Evolutionary conservation across 2,888 invertebrate genomes (phyloP).

Genomic region (Disparrhopalites patrizii): DNA sequence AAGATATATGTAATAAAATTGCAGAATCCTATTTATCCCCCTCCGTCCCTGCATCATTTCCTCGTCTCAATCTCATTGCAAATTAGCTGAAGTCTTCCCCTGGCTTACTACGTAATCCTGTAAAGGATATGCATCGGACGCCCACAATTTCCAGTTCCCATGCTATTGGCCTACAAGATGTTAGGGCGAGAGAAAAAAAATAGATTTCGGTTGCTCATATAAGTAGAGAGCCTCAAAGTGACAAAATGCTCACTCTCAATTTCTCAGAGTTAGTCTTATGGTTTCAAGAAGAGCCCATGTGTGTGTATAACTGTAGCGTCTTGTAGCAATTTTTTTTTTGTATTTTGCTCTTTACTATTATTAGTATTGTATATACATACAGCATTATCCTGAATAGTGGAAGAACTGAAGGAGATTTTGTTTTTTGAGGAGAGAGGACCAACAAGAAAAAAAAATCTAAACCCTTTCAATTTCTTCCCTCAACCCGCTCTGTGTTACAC

Average conservation of each 20-base stretch:
- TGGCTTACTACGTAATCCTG: neutral
- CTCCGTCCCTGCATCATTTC: neutral
- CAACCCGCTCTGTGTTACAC: neutral
- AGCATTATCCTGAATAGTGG: no score
- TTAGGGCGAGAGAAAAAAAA: constrained; percentile 30
- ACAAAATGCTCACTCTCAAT: constrained; percentile 28
- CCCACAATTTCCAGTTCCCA: constrained; percentile 14
- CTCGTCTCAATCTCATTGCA: constrained; percentile 1
- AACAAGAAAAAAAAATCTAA: no score
- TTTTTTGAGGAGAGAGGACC: no score
- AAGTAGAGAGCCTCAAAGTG: constrained; percentile 45
- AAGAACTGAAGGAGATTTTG: no score
- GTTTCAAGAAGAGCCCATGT: neutral
- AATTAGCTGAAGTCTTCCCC: constrained; percentile 3
- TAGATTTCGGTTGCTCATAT: constrained; percentile 45
- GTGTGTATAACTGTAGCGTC: neutral
- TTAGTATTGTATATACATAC: neutral
- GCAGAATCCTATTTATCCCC: constrained; percentile 6
- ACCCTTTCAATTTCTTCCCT: neutral
- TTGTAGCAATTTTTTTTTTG: neutral
- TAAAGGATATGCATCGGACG: constrained; percentile 1
- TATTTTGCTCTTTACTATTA: neutral
- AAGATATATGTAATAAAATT: neutral
- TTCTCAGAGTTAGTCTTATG: no score
- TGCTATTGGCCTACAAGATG: constrained; percentile 13